Base-by-base conservation (phyloP, 2,113 vertebrate genomes). In the Actenoides lindsayi region DNA sequence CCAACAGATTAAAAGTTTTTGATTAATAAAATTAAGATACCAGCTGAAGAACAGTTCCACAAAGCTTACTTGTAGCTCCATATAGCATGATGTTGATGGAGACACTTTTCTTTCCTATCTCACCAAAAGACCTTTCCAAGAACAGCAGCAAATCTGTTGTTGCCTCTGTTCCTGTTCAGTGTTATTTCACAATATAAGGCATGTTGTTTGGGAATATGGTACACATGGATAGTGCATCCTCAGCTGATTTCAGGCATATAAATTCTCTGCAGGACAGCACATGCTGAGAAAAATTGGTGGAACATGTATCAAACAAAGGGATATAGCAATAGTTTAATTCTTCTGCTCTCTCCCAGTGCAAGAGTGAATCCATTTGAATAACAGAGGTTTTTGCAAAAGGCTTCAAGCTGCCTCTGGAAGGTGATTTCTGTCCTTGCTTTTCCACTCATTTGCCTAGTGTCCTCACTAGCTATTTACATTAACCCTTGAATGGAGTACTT, bases 291-390 rank as follows among this genome's bases (percentile, higher is more conserved):
- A 83, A 80, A 70, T 44, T 50, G 0, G 2, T 87, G 27, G 25
- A 48, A 68, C 16, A 11, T 1, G 0, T 62, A 74, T 24, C 4
- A 4, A 63, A 46, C 3, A 3, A 82, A 39, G 7, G 27, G 33
- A 41, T 37, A 16, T 2, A 87, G 17, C 35, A 57, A 6, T 19
- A 74, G 9, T 59, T 78, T 64, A 39, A 64, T 71, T 73, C 46
- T 74, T 87, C 37, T 30, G 9, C 42, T 13, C 8, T 88, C n/a
- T 84, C 13, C 17, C 20, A 46, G 6, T 14, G 17, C 28, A 80
- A 70, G 17, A 7, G 27, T 79, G 60, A 82, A 76, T 44, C 46
- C 71, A 2, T 63, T 48, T 70, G 21, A 19, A 41, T 35, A 78
- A 44, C 5, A 54, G 41, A 39, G 30, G 30, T 11, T 62, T 89